Conservation (phyloP, 2,888 invertebrate species). For the Pegoplata infirma region DNA sequence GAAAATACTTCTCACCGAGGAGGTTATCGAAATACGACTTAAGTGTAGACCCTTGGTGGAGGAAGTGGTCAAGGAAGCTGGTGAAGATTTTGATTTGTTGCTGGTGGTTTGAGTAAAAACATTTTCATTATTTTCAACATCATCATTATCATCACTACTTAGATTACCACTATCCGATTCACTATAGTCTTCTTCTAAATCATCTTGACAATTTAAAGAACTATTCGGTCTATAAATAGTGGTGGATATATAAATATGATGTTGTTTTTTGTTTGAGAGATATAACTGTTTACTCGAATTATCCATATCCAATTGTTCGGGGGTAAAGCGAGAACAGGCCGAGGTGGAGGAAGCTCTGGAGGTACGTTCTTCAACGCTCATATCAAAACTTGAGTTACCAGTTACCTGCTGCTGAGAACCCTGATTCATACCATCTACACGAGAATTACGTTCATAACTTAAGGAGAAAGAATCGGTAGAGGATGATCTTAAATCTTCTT, state of each 20-base stretch:
- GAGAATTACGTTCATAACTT: constrained; percentile 72
- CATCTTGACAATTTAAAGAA: constrained; percentile 67
- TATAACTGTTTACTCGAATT: no score
- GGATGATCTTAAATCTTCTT: constrained; percentile 78
- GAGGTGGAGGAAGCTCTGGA: constrained; percentile 67
- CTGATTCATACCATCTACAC: constrained; percentile 63
- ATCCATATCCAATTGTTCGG: constrained; percentile 61
- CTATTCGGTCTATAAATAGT: constrained; percentile 47
- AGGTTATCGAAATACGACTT: constrained; percentile 79
- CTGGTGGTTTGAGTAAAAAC: constrained; percentile 28
- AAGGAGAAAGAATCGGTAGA: constrained; percentile 76
- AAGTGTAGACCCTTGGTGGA: constrained; percentile 67
- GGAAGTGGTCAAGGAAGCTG: constrained; percentile 58
- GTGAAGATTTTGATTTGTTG: constrained; percentile 46
- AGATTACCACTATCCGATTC: constrained; percentile 61
- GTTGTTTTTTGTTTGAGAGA: constrained; percentile 24
- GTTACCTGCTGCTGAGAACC: constrained; percentile 56
- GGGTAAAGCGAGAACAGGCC: constrained; percentile 67
- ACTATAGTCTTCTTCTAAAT: constrained; percentile 51
- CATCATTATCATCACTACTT: constrained; percentile 65
- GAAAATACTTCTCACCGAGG: constrained; percentile 84
- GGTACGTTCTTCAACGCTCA: constrained; percentile 73
- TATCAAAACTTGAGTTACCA: constrained; percentile 72
- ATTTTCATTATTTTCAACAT: constrained; percentile 50
- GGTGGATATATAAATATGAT: constrained; percentile 50